Percentiles rank a stretch among this genome's conserved stretches.
These are phyloP conservation scores for Dryomyza anilis DNA, from an alignment of 2,888 invertebrate species.

Conservation along the genomic window DNA sequence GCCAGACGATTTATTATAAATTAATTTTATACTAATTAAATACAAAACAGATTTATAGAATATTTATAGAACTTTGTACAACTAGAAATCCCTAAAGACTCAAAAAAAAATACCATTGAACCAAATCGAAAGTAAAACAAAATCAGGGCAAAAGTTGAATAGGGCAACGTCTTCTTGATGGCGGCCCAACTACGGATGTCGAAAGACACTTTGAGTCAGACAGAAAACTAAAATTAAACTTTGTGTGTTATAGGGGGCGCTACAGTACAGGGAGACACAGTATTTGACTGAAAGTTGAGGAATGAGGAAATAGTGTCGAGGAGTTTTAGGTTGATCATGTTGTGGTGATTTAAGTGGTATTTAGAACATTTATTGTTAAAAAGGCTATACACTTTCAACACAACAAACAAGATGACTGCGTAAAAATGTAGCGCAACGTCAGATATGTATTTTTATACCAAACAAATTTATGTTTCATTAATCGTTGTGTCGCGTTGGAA, in stretches of 20 bases:
- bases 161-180: constrained; percentile 31
- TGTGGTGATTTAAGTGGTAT: not conserved
- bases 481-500: constrained; percentile 6
- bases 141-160: constrained; percentile 39
- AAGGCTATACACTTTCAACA: not conserved
- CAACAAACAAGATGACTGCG: not conserved
- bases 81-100: not conserved
- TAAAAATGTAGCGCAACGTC: too few species aligned
- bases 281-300: not conserved
- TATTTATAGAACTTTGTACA: too few species aligned
- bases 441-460: constrained; percentile 1
- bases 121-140: constrained; percentile 6
- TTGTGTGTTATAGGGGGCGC: too few species aligned
- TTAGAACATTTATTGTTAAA: not conserved
- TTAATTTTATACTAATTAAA: too few species aligned
- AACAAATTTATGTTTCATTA: constrained; percentile 20
- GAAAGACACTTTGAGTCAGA: not conserved
- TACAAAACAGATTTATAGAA: too few species aligned
- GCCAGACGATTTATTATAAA: too few species aligned
- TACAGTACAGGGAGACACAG: not conserved
- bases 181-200: not conserved
- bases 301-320: not conserved
- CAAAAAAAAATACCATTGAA: not conserved
- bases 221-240: constrained; percentile 8
- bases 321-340: not conserved